These are phyloP conservation scores for Pristionchus mayeri DNA, from an alignment of 2,888 invertebrate species.

Conservation along the genomic window DNA sequence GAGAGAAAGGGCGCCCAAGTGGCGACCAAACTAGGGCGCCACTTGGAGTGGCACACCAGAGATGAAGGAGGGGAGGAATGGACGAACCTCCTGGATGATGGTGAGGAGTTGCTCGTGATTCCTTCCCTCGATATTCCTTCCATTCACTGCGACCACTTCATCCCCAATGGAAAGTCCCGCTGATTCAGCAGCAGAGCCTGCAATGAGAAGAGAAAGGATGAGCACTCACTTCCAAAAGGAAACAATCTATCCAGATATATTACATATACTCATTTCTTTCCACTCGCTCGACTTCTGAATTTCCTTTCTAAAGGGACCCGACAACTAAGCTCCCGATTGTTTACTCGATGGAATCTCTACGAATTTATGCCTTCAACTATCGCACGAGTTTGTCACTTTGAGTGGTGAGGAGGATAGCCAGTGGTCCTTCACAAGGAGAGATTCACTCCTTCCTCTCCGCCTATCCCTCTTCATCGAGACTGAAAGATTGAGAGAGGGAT, in stretches of 20 bases:
- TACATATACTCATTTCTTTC: conserved; percentile 5
- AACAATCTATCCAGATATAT: neutral
- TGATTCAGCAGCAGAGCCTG: conserved; percentile 91
- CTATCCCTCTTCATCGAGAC: neutral
- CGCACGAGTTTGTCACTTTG: neutral
- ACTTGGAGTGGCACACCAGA: too few species aligned
- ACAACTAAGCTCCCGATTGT: neutral
- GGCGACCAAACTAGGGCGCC: too few species aligned
- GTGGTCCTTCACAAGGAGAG: neutral
- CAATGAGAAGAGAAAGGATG: neutral
- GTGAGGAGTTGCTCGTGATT: conserved; percentile 92
- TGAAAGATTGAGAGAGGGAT: neutral
- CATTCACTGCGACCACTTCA: conserved; percentile 97
- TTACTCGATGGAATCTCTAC: conserved; percentile 12
- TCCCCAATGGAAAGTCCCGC: conserved; percentile 93
- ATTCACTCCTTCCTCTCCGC: neutral
- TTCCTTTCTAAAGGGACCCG: neutral
- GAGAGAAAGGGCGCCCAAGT: too few species aligned
- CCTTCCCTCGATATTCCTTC: conserved; percentile 90
- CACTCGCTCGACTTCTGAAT: conserved; percentile 5
- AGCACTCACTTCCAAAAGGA: neutral
- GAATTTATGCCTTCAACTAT: conserved; percentile 17
- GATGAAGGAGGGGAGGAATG: neutral
- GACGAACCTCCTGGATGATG: conserved; percentile 92
- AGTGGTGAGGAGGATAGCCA: neutral